Conservation (phyloP, 1,140 invertebrate genomes). For the Lucilia sericata region DNA sequence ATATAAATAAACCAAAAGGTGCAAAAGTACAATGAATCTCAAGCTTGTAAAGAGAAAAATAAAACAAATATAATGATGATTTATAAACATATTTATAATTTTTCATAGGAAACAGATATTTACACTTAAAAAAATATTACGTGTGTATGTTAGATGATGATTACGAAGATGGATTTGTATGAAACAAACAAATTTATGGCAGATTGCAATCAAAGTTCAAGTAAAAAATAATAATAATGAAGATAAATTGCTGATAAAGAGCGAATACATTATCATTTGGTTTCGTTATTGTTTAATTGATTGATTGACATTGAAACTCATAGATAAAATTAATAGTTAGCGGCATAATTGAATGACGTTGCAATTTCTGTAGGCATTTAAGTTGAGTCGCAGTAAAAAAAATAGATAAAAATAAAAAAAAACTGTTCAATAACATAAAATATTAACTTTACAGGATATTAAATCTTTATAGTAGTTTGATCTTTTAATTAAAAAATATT, state of each 20-base stretch:
- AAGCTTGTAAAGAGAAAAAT: background rate
- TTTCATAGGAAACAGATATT: background rate
- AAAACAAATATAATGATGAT: background rate
- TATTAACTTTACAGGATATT: too few species aligned
- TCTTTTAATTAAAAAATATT: too few species aligned
- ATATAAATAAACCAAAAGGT: too few species aligned
- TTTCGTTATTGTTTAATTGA: background rate
- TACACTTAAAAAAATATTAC: background rate
- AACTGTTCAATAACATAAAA: too few species aligned
- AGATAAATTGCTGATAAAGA: background rate
- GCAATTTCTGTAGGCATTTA: too few species aligned
- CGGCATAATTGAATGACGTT: too few species aligned
- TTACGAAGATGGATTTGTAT: background rate
- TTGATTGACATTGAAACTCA: too few species aligned
- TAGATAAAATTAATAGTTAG: too few species aligned
- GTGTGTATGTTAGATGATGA: too few species aligned
- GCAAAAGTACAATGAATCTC: background rate
- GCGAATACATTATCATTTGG: background rate
- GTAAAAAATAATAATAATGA: background rate
- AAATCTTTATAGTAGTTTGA: too few species aligned
- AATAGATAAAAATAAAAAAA: too few species aligned
- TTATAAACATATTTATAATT: background rate
- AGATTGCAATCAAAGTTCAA: background rate
- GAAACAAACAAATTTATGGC: background rate
- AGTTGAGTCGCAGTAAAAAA: too few species aligned